Percentiles rank a stretch among this genome's conserved stretches.
These are phyloP conservation scores for Celastrina argiolus DNA, from an alignment of 2,888 invertebrate genomes.

Conservation along the genomic window DNA sequence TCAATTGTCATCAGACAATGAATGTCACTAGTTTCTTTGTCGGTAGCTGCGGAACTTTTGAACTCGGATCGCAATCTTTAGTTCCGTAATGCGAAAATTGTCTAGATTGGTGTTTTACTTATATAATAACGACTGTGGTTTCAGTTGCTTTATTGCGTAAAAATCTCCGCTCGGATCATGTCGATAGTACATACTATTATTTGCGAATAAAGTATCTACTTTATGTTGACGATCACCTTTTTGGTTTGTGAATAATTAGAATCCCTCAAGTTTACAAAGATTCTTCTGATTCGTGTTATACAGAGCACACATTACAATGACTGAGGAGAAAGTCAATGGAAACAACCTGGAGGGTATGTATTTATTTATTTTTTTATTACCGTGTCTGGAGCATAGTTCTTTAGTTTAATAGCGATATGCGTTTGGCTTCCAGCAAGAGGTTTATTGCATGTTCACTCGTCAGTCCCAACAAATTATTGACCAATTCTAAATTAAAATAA, in stretches of 20 bases:
- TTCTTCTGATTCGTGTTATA: background rate
- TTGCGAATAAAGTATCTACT: background rate
- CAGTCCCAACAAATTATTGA: no score
- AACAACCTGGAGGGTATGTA: slow-evolving; percentile 4
- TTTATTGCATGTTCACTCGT: background rate
- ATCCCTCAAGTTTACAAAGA: background rate
- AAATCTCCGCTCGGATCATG: background rate
- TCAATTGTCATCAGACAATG: no score
- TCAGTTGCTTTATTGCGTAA: background rate
- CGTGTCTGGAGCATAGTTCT: background rate
- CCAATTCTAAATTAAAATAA: no score
- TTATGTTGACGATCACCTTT: background rate
- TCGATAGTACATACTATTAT: background rate
- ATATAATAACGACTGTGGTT: background rate
- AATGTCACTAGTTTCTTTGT: no score
- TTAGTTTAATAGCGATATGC: no score
- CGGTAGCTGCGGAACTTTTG: background rate
- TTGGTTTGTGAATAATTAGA: background rate
- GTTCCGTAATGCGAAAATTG: background rate
- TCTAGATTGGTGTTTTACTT: background rate
- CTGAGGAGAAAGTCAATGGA: slow-evolving; percentile 5
- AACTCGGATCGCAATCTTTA: background rate
- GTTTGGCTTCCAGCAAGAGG: background rate
- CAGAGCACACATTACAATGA: background rate
- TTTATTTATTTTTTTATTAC: background rate